Conservation (phyloP, 2,113 vertebrate genomes). For the Mobula hypostoma region DNA sequence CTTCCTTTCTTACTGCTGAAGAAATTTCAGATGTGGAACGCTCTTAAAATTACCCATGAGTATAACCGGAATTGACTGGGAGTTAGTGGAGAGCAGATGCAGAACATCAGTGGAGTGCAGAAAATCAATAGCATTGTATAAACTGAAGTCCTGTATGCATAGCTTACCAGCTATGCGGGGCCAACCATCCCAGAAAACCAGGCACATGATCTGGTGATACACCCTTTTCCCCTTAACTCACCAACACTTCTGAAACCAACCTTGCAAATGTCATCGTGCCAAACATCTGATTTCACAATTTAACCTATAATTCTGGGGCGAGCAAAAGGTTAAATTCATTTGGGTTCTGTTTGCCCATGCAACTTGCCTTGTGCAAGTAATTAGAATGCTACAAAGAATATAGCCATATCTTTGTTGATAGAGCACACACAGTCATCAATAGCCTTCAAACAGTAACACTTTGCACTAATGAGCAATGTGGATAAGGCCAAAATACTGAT, state of each 20-base stretch:
- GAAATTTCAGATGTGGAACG: constrained; percentile 27
- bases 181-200: not conserved
- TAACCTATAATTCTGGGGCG: not conserved
- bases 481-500: not conserved
- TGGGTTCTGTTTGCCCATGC: not conserved
- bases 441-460: not conserved
- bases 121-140: not conserved
- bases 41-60: not conserved
- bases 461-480: not conserved
- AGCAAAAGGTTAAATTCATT: not conserved
- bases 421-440: not conserved
- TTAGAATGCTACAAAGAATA: not conserved
- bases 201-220: not conserved
- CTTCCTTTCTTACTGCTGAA: not conserved
- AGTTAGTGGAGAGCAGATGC: not conserved
- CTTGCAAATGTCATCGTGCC: not conserved
- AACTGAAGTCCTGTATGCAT: not conserved
- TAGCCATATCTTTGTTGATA: not conserved
- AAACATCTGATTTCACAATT: not conserved
- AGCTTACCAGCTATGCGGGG: too few species aligned
- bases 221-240: not conserved
- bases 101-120: not conserved
- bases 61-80: not conserved
- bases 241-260: not conserved
- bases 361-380: not conserved